Conservation (phyloP, 2,888 invertebrate species). For the Sminthurides aquaticus region DNA sequence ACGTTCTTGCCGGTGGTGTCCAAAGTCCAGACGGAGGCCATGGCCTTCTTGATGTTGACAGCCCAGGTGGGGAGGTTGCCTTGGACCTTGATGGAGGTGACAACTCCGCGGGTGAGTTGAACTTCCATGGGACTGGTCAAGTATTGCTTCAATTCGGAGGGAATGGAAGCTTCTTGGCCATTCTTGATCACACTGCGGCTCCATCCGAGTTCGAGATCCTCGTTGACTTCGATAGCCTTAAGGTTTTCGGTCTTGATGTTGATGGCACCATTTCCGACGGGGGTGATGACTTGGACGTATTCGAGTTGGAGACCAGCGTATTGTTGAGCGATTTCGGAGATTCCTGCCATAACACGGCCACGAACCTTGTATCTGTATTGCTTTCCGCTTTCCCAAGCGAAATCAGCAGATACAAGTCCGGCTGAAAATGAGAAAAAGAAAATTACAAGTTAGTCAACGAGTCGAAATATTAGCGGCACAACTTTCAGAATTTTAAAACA, state of each 20-base stretch:
- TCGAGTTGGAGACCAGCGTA: conserved; percentile 45
- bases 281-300: conserved; percentile 23
- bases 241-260: conserved; percentile 24
- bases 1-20: not conserved
- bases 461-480: not conserved
- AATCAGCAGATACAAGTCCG: conserved; percentile 35
- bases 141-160: conserved; percentile 28
- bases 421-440: conserved; percentile 30
- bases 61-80: not conserved
- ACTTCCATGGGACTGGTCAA: conserved; percentile 39
- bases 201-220: conserved; percentile 25
- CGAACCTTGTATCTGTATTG: conserved; percentile 47
- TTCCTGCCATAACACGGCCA: conserved; percentile 46
- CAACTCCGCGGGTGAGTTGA: conserved; percentile 35
- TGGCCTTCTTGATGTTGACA: not conserved
- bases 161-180: conserved; percentile 22
- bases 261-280: conserved; percentile 21
- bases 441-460: not conserved
- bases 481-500: not conserved
- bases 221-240: too few species aligned
- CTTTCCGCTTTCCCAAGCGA: conserved; percentile 42
- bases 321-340: conserved; percentile 45
- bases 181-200: conserved; percentile 30
- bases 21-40: not conserved
- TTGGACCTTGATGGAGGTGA: conserved; percentile 26